Conservation (phyloP, 23 tunicate genomes). For the Styela clava region DNA sequence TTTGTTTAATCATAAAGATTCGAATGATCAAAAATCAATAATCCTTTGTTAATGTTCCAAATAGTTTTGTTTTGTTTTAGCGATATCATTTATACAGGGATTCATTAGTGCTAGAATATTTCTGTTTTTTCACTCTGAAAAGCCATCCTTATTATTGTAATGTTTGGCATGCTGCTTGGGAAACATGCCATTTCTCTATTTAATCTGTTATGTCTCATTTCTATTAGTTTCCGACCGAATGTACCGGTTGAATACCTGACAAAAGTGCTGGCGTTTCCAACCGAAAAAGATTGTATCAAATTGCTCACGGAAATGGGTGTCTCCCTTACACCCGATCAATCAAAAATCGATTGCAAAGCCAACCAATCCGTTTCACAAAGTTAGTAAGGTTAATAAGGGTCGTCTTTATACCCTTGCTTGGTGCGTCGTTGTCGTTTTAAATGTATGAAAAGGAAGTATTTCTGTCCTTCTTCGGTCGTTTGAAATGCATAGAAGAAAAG, state of each 20-base stretch:
- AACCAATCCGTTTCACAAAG: slow-evolving; percentile 33
- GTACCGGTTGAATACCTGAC: slow-evolving; percentile 66
- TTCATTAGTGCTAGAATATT: no score
- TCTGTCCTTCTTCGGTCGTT: not conserved
- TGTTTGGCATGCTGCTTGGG: no score
- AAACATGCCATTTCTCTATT: not conserved
- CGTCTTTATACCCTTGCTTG: not conserved
- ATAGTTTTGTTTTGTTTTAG: no score
- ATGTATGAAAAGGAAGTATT: not conserved
- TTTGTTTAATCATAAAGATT: no score
- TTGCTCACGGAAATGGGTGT: slow-evolving; percentile 66
- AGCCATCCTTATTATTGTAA: no score
- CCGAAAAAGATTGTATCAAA: slow-evolving; percentile 74
- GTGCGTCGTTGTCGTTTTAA: not conserved
- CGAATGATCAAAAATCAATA: no score
- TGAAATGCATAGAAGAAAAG: not conserved
- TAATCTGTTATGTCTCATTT: slow-evolving; percentile 3
- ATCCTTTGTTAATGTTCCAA: no score
- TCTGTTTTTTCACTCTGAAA: no score
- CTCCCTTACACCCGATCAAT: slow-evolving; percentile 58
- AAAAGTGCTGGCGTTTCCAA: slow-evolving; percentile 70
- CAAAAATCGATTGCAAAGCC: slow-evolving; percentile 76
- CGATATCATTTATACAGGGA: no score
- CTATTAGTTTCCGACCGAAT: slow-evolving; percentile 79
- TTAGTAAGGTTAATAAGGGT: not conserved